Evolutionary conservation across 2,113 vertebrate species (phyloP), one percentile per base, ranked within the genome.

Genomic region (Pollachius pollachius): DNA sequence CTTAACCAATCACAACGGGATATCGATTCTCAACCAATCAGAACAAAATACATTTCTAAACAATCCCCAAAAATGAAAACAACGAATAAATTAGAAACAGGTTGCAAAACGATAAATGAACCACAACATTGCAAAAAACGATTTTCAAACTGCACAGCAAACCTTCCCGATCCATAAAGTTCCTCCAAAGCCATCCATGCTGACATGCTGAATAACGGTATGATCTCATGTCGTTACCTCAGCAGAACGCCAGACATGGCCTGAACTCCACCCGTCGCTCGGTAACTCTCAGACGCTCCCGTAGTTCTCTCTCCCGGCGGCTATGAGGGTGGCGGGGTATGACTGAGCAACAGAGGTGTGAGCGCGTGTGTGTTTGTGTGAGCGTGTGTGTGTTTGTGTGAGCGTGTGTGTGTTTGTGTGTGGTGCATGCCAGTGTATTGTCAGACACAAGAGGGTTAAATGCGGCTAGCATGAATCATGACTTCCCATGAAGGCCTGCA

Each of bases 391-490:
- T 64, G 71, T 68, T 69, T 66, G 75, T 64, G 72, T 69, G 64
- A 30, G 75, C 71, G 75, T 68, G 77, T 69, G 71, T 67, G 66
- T 64, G 71, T 68, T 69, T 66, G 75, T 64, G 72, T 69, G 64
- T 54, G 80, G 72, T 73, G 80, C 82, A 90, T 89, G 87, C 87
- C 76, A 60, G 85, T 84, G 83, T 92, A 91, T 92, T 90, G 68
- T 87, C 80, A 83, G 87, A 70, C 79, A 68, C 76, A 82, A 85
- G 72, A 75, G 84, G 84, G 85, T 90, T 87, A 90, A 91, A 89
- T 84, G 88, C 87, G 87, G 87, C 90, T 87, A 82, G 91, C 79
- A 88, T 93, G 91, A 93, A 93, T 93, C 91, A 93, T 92, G 90
- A 92, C 90, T 92, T 92, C 91, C 91, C 89, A 91, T 89, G 89